phyloP scores from a whole-genome alignment of 2,888 invertebrate species.

The Cheilosia impressa region DNA sequence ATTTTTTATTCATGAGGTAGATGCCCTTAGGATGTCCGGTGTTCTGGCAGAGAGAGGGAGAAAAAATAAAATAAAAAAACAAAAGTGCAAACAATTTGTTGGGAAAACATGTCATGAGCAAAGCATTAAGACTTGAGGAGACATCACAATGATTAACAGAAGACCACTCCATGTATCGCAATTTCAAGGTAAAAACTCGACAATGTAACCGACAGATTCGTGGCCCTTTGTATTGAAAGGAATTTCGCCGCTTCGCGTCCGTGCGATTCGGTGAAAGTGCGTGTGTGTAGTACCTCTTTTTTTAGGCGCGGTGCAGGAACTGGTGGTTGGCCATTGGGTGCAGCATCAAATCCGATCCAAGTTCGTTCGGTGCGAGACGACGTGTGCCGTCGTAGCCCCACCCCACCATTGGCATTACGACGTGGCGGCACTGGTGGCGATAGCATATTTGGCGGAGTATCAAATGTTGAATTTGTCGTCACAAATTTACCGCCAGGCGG shows the following conservation, averaged over 20 bases:
- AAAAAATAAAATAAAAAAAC: slow-evolving; percentile 2
- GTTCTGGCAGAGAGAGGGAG: slow-evolving; percentile 29
- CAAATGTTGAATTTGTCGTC: slow-evolving; percentile 81
- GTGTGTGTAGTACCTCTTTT: slow-evolving; percentile 81
- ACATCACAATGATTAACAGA: slow-evolving; percentile 28
- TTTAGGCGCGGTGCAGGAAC: slow-evolving; percentile 82
- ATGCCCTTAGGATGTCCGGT: slow-evolving; percentile 41
- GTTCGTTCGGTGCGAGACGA: slow-evolving; percentile 80
- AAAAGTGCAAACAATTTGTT: not conserved
- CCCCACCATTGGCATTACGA: slow-evolving; percentile 74
- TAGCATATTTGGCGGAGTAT: slow-evolving; percentile 82
- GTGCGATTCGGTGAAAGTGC: slow-evolving; percentile 69
- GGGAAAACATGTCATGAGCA: slow-evolving; percentile 1
- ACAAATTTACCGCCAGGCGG: slow-evolving; percentile 65
- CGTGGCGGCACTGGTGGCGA: slow-evolving; percentile 83
- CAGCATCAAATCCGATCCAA: slow-evolving; percentile 78
- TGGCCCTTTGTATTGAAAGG: slow-evolving; percentile 19
- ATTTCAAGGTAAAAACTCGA: slow-evolving; percentile 57
- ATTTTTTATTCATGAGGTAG: slow-evolving; percentile 51
- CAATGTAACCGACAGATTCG: slow-evolving; percentile 60
- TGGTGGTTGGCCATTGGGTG: slow-evolving; percentile 77
- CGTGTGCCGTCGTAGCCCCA: slow-evolving; percentile 78
- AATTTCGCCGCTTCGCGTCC: slow-evolving; percentile 61
- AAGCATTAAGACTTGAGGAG: slow-evolving; percentile 30
- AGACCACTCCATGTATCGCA: not conserved